Base-by-base conservation (phyloP, 1,140 invertebrate genomes). In the Berghia stephanieae region DNA sequence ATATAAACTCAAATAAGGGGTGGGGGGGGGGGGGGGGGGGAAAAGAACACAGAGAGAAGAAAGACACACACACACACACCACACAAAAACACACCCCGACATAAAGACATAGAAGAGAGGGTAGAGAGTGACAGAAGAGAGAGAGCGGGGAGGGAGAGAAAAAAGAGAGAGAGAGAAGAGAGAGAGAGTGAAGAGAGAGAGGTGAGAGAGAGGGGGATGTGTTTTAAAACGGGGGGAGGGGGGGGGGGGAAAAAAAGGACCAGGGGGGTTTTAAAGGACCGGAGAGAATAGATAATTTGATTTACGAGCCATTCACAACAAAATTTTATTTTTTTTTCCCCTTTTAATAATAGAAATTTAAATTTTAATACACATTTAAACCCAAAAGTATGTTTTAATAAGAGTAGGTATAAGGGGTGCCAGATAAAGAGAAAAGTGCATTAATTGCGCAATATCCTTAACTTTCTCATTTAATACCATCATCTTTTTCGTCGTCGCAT, bases 101-200 rank as follows among this genome's bases (percentile, higher is more conserved):
- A 72, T 38, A 72, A 44, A 52, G 70, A 10, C 10, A 6, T n/a
- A 10, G 70, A 10, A 27, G 10, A 44, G 27, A 46, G 24, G 71
- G 49, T 42, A 74, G 71, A 74, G 43, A 46, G 71, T 36, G 71
- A 74, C 43, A 74, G 71, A 57, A 46, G 42, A 21, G 18, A 21
- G 27, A 46, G 49, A 46, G 49, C 27, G 24, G 49, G 42, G 49
- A 27, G 49, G 49, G 16, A 18, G 27, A 27, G 49, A 46, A 24
- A 16, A 40, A 55, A 38, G 40, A 38, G 10, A 18, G 40, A 38
- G 3, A 38, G 27, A 38, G 27, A 5, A 27, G 60, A 38, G 21
- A 5, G 27, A 38, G 21, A 38, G 40, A 38, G 10, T 31, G 40
- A 38, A 13, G 60, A 8, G 60, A 13, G 24, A 16, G 60, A 66